Percentiles rank a stretch among this genome's conserved stretches.
Evolutionary conservation across 2,113 vertebrate species (phyloP).

Genomic region (Hymenochirus boettgeri): DNA sequence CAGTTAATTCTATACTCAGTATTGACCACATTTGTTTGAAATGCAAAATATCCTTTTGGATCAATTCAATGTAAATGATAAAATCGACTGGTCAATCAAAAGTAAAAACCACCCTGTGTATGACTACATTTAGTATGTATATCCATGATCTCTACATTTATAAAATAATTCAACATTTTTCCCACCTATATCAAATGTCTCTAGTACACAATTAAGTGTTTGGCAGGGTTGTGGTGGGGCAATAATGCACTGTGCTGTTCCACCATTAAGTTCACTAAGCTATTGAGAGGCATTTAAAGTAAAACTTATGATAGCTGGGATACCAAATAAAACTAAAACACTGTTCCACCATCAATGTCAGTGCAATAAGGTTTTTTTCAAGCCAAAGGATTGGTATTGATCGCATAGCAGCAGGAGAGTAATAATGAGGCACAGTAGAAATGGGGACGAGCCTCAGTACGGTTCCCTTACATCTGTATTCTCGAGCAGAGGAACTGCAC

Average conservation of each 20-base stretch:
- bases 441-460: conserved; percentile 13
- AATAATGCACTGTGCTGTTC: background rate
- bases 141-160: background rate
- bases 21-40: no score
- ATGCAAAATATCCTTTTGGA: no score
- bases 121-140: no score
- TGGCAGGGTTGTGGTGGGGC: no score
- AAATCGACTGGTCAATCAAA: no score
- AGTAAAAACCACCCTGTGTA: no score
- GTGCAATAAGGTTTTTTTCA: conserved; percentile 13
- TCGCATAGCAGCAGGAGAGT: conserved; percentile 4
- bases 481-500: conserved; percentile 2
- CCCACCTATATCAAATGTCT: no score
- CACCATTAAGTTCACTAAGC: background rate
- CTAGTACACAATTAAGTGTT: no score
- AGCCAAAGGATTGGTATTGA: conserved; percentile 28
- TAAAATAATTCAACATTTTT: background rate
- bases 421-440: conserved; percentile 18
- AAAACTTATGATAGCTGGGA: background rate
- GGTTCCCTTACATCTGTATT: conserved; percentile 32
- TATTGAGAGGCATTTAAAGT: background rate
- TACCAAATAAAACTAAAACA: background rate
- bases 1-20: no score
- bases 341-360: background rate
- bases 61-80: no score